Base-by-base conservation (phyloP, 1,140 invertebrate genomes). In the Sitobion miscanthi region DNA sequence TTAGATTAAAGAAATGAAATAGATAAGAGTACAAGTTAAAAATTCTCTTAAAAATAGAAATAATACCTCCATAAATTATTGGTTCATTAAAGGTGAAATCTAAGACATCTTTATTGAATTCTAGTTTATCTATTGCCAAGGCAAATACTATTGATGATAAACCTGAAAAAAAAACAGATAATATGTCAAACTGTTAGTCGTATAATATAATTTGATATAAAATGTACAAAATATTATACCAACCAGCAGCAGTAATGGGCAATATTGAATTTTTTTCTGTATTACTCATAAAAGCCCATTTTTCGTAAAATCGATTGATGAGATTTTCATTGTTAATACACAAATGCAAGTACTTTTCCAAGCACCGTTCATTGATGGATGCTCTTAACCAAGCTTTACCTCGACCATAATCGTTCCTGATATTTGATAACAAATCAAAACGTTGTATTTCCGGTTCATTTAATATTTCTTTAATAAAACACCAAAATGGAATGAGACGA, bases 81-180 rank as follows among this genome's bases (percentile, higher is more conserved):
- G 95, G 95, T 95, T 94, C 93, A 85, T 90, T 86, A 42, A 93
- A 86, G 25, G 77, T 54, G 30, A 21, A 85, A 42, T 93, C 91
- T 57, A 83, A 85, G 35, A 38, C 47, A 86, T 86, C 69, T 90
- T 96, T 95, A 96, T 98, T 98, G 82, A 99, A 95, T 95, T 98
- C 97, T 93, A 96, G 95, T 95, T 97, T 98, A 95, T 99, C 98
- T 94, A 98, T 97, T 94, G 96, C 97, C 94, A 99, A 97, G 47
- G 98, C 98, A 96, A 99, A 99, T 94, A 99, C 96, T 95, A 99
- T 97, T 77, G 97, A 97, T 94, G 96, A 97, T 94, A 99, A 96
- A 94, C 98, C 98, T 98, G 94, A 94, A 95, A 96, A 94, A 94
- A 94, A 94, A 49, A 77, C 11, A 4, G 91, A 93, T 94, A 94